Base-by-base conservation (phyloP, 2,888 invertebrate species). In the Tetragnatha montana region DNA sequence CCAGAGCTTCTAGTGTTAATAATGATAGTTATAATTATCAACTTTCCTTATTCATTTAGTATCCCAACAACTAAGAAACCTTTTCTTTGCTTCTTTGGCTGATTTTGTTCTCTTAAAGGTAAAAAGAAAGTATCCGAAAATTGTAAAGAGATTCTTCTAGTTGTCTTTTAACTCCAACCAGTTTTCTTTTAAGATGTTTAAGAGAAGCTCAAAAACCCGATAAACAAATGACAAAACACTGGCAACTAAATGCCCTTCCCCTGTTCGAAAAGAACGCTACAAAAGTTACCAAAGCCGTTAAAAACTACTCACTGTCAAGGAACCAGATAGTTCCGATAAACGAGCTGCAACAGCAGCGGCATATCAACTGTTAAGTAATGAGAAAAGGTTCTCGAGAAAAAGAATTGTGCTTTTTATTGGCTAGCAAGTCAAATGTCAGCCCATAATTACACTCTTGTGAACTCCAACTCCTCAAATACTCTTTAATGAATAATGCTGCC, bases 371-470 rank as follows among this genome's bases (percentile, higher is more conserved):
- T 60, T 60, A 60, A 60, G 60, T 60, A 60, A 60, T 60, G 60
- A 60, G 60, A 60, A 60, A 60, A 60, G 60, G 60, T 7, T 60
- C 60, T 60, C 8, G 60, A 78, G 51, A 21, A 60, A 78, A 78
- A 60, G 60, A 78, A 60, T 60, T 60, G 78, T 22, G 22, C 60
- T 60, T 51, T 35, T 49, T 80, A 68, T 47, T 80, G 47, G 35
- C 49, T 71, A 21, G 50, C 10, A 81, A 81, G 71, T 50, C 81
- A 71, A 81, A 81, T 71, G 71, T 71, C 70, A 60, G 14, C 14
- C 60, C 60, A 17, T 60, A 60, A 60, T 60, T 60, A 60, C 60
- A 60, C 60, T 60, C 60, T 17, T 60, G 12, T 60, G 60, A 12
- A 60, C 12, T 17, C 12, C 60, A 17, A 60, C 12, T 12, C 17